Evolutionary conservation across 2,797 vertebrate genomes (phyloP), one percentile per base, ranked within the genome.

Genomic region (Leuciscus waleckii): DNA sequence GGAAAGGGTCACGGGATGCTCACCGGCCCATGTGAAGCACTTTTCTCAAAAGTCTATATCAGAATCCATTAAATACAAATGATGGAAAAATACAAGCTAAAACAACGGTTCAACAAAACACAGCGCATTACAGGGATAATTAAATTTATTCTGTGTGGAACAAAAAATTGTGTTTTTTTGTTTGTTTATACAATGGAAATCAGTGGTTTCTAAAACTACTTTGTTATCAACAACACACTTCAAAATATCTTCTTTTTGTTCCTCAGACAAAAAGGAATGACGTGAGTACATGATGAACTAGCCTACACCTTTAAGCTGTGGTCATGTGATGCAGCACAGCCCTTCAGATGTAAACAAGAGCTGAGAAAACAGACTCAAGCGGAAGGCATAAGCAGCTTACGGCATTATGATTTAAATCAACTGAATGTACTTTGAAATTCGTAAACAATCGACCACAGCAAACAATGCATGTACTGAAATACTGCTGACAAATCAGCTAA

Each of bases 331-430:
- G 46, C 19, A 67, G 19, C 43, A 37, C 29, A 35, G 29, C n/a
- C 46, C 14, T 41, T 56, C 35, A 19, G n/a, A 82, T 39, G 37
- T 82, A 71, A 82, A 43, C 79, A 49, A 74, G 69, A n/a, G 13
- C 39, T 43, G 41, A 74, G 21, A 51, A 29, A 56, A 70, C 51
- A 56, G 35, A 29, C 23, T 68, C 10, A 69, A 35, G 37, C 5
- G 23, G 46, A 71, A 10, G 26, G 32, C 5, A 17, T 51, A 81
- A 81, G 79, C 51, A 37, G 61, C 39, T 79, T 67, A 51, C 49
- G 78, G 11, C 19, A 32, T 14, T 29, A 9, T 41, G 61, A 41
- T 23, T 58, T n/a, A 23, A 76, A 76, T 76, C 49, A 56, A 76
- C 7, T 7, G 21, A 58, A 58, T 78, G 76, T 21, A 63, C 23